Evolutionary conservation across 2,888 invertebrate genomes (phyloP), one percentile per base, ranked within the genome.

Genomic region (Leptopilina syphax): DNA sequence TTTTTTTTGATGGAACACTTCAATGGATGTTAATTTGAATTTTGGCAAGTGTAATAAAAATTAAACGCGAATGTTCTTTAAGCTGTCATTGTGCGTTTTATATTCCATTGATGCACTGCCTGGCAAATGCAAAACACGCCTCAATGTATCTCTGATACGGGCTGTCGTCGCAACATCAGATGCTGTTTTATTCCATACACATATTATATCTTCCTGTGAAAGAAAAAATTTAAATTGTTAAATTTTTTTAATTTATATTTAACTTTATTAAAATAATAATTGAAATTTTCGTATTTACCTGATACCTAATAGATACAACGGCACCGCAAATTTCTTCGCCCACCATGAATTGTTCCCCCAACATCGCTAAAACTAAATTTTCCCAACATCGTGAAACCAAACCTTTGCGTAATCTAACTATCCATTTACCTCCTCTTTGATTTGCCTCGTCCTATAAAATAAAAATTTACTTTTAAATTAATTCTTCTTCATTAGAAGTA

Each of bases 301-400:
- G 98, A 93, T 96, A 97, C 89, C 98, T 95, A 86, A 99, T 96
- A 78, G 98, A 98, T 87, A 99, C 96, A 83, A 99, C 99, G 83
- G 98, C 97, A 18, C 99, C 99, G 93, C 99, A 99, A 88, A 99
- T 97, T 93, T 99, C 99, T 87, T 98, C 96, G 24, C 98, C 98
- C 65, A 99, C 98, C 95, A 98, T 97, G 94, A 99, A 99, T 94
- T 99, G 99, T 92, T 99, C 99, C 5, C 99, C 99, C 86, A 99
- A 93, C 96, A 99, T 98, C 83, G 99, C 99, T 94, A 99, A 95
- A 89, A 99, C 96, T 79, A 99, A 94, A 93, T 99, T 99, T 93
- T 99, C 99, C 99, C 99, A 99, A 90, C 98, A 98, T 84, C 98
- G 95, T 57, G 97, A 98, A 76, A 98, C 97, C 92, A 98, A 95